Conservation (phyloP, 2,113 vertebrate genomes). For the Psilopsiagon aymara region DNA sequence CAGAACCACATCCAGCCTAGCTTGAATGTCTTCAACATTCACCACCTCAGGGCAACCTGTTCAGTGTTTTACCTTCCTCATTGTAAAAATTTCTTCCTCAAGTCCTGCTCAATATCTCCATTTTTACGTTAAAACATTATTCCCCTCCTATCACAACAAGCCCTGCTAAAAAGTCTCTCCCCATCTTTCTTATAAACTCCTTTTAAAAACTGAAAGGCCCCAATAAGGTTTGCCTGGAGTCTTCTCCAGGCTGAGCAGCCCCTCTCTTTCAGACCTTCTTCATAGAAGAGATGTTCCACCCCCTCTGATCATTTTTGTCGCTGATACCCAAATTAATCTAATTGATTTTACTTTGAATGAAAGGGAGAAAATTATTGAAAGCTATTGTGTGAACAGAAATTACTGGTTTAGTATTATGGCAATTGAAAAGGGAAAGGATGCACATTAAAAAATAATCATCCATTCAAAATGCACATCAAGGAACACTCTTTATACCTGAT, state of each 20-base stretch:
- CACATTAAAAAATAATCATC: background rate
- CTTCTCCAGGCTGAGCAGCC: background rate
- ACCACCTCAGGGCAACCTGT: background rate
- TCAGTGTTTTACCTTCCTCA: background rate
- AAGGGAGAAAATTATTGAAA: background rate
- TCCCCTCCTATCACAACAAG: background rate
- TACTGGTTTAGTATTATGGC: background rate
- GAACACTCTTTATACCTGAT: background rate
- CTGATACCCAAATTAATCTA: background rate
- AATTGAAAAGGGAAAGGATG: background rate
- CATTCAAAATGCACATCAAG: background rate
- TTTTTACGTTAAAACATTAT: background rate
- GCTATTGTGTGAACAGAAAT: background rate
- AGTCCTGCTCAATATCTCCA: background rate
- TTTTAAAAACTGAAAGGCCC: background rate
- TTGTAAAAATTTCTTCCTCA: background rate
- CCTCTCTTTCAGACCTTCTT: background rate
- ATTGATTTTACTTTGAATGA: background rate
- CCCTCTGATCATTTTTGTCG: background rate
- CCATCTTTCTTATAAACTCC: background rate
- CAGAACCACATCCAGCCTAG: background rate
- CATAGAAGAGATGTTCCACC: background rate
- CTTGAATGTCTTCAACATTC: background rate
- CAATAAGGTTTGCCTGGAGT: background rate
- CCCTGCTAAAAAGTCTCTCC: background rate